Percentiles rank a stretch among this genome's conserved stretches.
Conservation (phyloP, 2,888 invertebrate species). For the Dione juno region DNA sequence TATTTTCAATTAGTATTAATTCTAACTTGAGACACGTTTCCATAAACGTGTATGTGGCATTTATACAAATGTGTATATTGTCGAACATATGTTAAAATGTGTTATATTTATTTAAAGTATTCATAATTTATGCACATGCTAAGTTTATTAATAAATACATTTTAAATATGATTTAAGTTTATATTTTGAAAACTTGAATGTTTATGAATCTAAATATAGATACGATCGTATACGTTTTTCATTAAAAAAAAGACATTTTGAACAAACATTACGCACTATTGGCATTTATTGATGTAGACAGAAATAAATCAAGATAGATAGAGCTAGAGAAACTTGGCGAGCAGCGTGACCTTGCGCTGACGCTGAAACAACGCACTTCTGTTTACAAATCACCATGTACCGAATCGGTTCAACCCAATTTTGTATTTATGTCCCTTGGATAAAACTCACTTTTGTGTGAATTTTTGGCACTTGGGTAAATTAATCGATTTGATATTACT, state of each 20-base stretch:
- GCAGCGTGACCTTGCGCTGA: constrained; percentile 39
- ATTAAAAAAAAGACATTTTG: not conserved
- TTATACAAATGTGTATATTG: too few relatives aligned
- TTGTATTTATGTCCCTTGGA: not conserved
- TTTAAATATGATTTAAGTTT: too few relatives aligned
- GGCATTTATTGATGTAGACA: constrained; percentile 15
- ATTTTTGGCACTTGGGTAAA: not conserved
- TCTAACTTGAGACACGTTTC: too few relatives aligned
- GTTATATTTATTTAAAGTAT: too few relatives aligned
- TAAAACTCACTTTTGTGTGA: constrained; percentile 8
- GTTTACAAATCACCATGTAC: constrained; percentile 27
- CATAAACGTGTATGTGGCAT: too few relatives aligned
- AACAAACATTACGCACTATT: not conserved
- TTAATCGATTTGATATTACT: constrained; percentile 11
- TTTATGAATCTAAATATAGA: too few relatives aligned
- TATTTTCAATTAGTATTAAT: too few relatives aligned
- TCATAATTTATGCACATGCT: too few relatives aligned
- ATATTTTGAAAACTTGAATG: too few relatives aligned
- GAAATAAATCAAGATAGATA: constrained; percentile 38
- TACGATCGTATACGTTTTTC: too few relatives aligned
- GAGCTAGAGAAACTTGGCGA: constrained; percentile 45
- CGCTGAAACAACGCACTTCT: constrained; percentile 30
- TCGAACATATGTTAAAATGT: too few relatives aligned
- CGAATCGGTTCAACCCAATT: not conserved
- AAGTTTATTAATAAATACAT: too few relatives aligned